Percentiles rank a stretch among this genome's conserved stretches.
phyloP scores from a whole-genome alignment of 2,113 vertebrate species.

The Carassius auratus region DNA sequence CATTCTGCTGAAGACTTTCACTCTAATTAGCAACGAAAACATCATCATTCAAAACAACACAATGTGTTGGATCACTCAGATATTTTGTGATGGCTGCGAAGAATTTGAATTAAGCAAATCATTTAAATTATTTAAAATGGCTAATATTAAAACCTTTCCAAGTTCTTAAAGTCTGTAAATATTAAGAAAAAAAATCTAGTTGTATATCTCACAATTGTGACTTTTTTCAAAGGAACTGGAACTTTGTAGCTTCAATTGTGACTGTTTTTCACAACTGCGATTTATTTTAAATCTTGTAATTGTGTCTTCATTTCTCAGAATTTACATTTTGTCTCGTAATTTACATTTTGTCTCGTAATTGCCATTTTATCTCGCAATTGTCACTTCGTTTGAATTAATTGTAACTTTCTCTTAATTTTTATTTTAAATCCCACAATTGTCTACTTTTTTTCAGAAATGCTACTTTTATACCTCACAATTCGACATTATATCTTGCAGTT shows the following conservation, averaged over 20 bases:
- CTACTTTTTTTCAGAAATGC: background rate
- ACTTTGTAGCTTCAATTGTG: background rate
- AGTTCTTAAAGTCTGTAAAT: background rate
- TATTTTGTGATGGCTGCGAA: background rate
- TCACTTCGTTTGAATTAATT: background rate
- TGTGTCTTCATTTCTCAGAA: background rate
- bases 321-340: background rate
- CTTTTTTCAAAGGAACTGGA: background rate
- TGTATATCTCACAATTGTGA: background rate
- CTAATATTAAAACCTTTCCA: background rate
- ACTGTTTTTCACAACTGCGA: background rate
- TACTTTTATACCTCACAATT: background rate
- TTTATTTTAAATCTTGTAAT: background rate
- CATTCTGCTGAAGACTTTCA: constrained; percentile 40
- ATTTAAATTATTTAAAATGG: background rate
- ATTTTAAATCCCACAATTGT: background rate
- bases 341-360: background rate
- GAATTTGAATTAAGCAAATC: background rate
- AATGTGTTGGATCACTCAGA: background rate
- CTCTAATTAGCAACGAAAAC: constrained; percentile 26
- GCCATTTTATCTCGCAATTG: background rate
- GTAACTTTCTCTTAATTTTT: background rate
- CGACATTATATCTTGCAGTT: background rate
- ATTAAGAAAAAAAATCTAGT: background rate
- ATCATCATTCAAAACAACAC: background rate